Percentiles rank a stretch among this genome's conserved stretches.
Evolutionary conservation across 2,797 vertebrate species (phyloP).

Genomic region (Sebastes steindachneri): DNA sequence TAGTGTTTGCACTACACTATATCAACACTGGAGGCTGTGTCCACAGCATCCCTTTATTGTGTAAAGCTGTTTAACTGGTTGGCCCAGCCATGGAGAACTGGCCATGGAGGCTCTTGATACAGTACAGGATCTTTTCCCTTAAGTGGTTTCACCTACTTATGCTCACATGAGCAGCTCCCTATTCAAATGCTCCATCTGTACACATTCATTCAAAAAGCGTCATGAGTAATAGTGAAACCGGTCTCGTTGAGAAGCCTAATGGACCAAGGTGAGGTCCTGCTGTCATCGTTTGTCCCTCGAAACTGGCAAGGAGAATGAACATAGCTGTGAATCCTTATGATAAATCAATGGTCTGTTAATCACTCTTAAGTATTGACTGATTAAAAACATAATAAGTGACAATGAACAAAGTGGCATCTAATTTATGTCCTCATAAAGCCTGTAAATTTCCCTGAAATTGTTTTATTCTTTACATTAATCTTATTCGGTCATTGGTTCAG

Average conservation of each 20-base stretch:
- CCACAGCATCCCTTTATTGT: background rate
- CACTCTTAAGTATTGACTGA: background rate
- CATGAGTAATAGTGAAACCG: slow-evolving; percentile 5
- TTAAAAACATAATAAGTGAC: background rate
- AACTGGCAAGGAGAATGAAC: background rate
- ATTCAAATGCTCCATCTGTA: slow-evolving; percentile 11
- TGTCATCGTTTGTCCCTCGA: background rate
- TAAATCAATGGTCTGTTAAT: background rate
- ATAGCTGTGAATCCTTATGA: background rate
- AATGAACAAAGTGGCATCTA: background rate
- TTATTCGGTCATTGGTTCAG: background rate
- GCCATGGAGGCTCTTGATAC: background rate
- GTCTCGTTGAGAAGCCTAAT: background rate
- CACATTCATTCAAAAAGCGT: slow-evolving; percentile 1
- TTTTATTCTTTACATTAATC: background rate
- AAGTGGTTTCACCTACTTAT: slow-evolving; percentile 17
- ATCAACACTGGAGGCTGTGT: background rate
- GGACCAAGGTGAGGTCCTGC: background rate
- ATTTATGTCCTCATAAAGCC: background rate
- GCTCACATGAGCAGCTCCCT: background rate
- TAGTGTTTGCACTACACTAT: background rate
- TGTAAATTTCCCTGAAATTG: background rate
- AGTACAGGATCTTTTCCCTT: slow-evolving; percentile 3
- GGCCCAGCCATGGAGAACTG: slow-evolving; percentile 4
- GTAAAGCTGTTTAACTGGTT: slow-evolving; percentile 45